phyloP scores from a whole-genome alignment of 1,140 invertebrate species.

The Alviniconcha marisindica region DNA sequence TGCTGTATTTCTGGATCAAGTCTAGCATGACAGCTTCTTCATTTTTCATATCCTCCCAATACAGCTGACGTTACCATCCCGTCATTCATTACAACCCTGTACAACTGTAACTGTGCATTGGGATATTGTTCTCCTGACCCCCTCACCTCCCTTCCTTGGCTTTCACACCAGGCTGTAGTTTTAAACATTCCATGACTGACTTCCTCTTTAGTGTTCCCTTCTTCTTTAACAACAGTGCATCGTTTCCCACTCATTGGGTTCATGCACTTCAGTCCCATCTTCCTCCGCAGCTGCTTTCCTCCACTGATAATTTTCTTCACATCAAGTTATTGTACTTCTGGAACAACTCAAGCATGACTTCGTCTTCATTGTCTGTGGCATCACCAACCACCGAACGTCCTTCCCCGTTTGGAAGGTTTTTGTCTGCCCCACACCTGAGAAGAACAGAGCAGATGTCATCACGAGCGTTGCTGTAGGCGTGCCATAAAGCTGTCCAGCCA shows the following conservation, averaged over 20 bases:
- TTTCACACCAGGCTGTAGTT: neutral
- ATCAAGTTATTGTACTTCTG: constrained; percentile 31
- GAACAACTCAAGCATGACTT: constrained; percentile 52
- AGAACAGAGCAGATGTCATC: constrained; percentile 48
- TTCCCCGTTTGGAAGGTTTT: constrained; percentile 41
- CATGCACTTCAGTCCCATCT: too few relatives aligned
- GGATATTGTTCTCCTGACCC: neutral
- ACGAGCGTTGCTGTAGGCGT: constrained; percentile 40
- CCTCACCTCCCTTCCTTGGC: neutral
- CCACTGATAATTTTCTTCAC: too few relatives aligned
- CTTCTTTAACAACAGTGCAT: neutral
- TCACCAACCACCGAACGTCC: neutral
- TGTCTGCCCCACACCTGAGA: constrained; percentile 62
- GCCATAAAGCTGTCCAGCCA: constrained; percentile 20
- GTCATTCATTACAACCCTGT: too few relatives aligned
- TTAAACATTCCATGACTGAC: neutral
- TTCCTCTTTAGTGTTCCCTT: neutral
- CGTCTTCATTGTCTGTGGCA: constrained; percentile 55
- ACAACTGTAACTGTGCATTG: too few relatives aligned
- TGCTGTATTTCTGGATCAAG: too few relatives aligned
- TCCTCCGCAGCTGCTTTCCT: too few relatives aligned
- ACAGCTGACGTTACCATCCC: neutral
- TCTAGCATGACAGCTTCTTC: too few relatives aligned
- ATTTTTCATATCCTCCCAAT: too few relatives aligned
- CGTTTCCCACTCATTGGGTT: neutral